Evolutionary conservation across 2,888 invertebrate genomes (phyloP).

Genomic region (Aplocera efformata): DNA sequence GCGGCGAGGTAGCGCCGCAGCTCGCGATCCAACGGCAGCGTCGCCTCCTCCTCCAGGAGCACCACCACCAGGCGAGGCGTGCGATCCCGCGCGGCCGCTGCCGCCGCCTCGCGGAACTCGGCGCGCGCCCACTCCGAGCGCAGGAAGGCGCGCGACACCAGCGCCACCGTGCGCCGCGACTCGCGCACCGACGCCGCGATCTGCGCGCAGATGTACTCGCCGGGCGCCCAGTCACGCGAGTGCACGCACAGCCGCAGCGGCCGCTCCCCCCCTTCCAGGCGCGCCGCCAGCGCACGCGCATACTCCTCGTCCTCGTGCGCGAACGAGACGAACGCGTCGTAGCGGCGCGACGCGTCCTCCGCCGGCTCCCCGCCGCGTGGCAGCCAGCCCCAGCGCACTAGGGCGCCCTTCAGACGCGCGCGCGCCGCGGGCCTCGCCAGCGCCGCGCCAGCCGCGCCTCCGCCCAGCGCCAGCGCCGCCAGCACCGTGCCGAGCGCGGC

Average conservation of each 20-base stretch:
- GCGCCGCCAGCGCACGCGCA: slow-evolving; percentile 83
- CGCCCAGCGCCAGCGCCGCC: slow-evolving; percentile 17
- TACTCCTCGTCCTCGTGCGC: slow-evolving; percentile 88
- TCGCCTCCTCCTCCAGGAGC: slow-evolving; percentile 76
- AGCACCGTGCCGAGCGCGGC: slow-evolving; percentile 17
- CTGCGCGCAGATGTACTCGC: slow-evolving; percentile 81
- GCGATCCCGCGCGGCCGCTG: slow-evolving; percentile 46
- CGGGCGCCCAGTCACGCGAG: slow-evolving; percentile 83
- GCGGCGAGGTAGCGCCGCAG: slow-evolving; percentile 80
- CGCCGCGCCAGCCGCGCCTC: slow-evolving; percentile 17
- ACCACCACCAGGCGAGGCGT: slow-evolving; percentile 87
- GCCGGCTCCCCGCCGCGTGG: slow-evolving; percentile 13
- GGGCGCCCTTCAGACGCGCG: slow-evolving; percentile 27
- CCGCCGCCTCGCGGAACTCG: slow-evolving; percentile 83
- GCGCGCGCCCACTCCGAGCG: slow-evolving; percentile 82
- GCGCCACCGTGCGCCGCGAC: slow-evolving; percentile 73
- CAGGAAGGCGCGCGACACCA: slow-evolving; percentile 42
- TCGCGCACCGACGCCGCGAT: slow-evolving; percentile 86
- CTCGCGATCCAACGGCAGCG: slow-evolving; percentile 80
- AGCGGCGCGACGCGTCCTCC: slow-evolving; percentile 48
- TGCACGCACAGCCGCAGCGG: slow-evolving; percentile 83
- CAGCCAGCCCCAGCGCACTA: slow-evolving; percentile 26
- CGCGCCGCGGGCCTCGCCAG: slow-evolving; percentile 24
- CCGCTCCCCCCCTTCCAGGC: slow-evolving; percentile 79
- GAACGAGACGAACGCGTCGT: slow-evolving; percentile 91